Base-by-base conservation (phyloP, 2,888 invertebrate genomes). In the Tachina lurida region DNA sequence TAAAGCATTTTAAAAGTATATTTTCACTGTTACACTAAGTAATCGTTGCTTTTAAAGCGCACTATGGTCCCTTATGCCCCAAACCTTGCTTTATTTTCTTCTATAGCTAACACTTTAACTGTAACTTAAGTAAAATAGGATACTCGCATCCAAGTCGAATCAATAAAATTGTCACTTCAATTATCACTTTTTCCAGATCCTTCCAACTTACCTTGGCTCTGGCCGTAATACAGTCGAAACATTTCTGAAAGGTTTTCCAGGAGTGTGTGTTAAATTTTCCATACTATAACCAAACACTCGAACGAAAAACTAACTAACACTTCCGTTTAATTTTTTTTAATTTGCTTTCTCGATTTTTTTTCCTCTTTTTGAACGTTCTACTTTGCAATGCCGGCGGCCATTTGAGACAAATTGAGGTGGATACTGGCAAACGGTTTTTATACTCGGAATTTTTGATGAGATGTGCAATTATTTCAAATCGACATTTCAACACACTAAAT, bases 151-250 rank as follows among this genome's bases (percentile, higher is more conserved):
- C 31, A 31, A 31, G 31, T 31, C 4, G 31, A 31, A 31, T 31
- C 31, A 31, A 31, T 31, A 31, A 31, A 4, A 31, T 31, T 31
- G 31, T 31, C 31, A 31, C 17, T 31, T 31, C 31, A 8, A 41
- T 41, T 43, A 1, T n/a, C n/a, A 39, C 49, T 31, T 49, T 22
- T 7, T 5, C 7, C 31, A 39, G 9, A 5, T 67, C 17, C 19
- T 54, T 43, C 10, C 0, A 12, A 84, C 70, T 31, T 52, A 87
- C 45, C 91, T 90, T 17, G 91, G 88, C 74, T 91, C 90, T 65
- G 91, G 89, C 10, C 89, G 89, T 71, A 91, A 81, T 67, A 87
- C 91, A 13, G 90, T 90, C 60, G 91, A 89, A 56, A 90, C 88
- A 88, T 91, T 91, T 63, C 87, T 81, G 73, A 88, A 87, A 47